Base-by-base conservation (phyloP, 2,113 vertebrate species). In the Litocranius walleri region DNA sequence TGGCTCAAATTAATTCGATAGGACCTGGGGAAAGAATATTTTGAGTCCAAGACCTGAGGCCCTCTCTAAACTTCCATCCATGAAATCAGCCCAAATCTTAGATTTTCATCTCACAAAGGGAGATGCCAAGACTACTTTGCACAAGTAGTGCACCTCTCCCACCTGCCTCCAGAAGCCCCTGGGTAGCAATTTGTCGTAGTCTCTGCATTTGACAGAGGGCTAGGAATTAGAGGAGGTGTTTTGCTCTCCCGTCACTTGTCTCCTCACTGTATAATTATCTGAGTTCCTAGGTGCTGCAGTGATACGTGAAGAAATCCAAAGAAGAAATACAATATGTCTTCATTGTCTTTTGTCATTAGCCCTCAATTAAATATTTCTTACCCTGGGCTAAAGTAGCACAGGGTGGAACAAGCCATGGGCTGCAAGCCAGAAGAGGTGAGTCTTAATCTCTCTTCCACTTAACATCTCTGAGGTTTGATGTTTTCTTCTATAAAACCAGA, bases 341-440 rank as follows among this genome's bases (percentile, higher is more conserved):
- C 91, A 93, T 97, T 97, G 91, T 97, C 96, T 96, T 98, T 97
- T n/a, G 40, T 94, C 94, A 95, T 93, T 95, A 88, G 94, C 90
- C 86, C 93, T 97, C 80, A 40, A 97, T 96, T 95, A 97, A 98
- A 93, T 97, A 97, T 98, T 98, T 98, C 95, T 94, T 80, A 97
- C 94, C 56, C 90, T 97, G 89, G 94, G 96, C 84, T 97, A 97
- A 97, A 56, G 50, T 94, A 94, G 94, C 94, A 48, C 11, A 16
- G 64, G 64, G 40, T 89, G 54, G 82, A 92, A 71, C 29, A 67
- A 94, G 71, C 52, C 54, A 16, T n/a, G 36, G 89, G 95, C 82
- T 71, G 3, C 50, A 52, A 80, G 78, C 93, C 93, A 83, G 94
- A 57, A 95, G 14, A 78, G 40, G 64, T 62, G 45, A 91, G 25